These are phyloP conservation scores for Hystrix brachyura DNA, from an alignment of 2,113 vertebrate species.

Conservation along the genomic window DNA sequence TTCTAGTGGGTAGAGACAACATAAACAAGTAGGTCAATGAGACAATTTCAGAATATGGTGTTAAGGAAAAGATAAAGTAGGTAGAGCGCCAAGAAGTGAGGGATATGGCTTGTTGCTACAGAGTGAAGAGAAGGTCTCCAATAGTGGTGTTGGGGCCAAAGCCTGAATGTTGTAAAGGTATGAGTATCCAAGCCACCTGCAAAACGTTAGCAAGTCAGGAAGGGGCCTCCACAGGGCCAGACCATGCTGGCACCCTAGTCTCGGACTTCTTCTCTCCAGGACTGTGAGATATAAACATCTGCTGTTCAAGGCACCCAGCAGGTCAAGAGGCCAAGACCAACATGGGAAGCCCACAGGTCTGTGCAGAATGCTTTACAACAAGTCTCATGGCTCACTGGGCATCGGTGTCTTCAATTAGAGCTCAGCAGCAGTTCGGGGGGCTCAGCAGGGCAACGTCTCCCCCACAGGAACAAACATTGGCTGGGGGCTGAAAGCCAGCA, in stretches of 20 bases:
- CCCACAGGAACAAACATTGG: background rate
- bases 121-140: background rate
- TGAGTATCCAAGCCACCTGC: background rate
- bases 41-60: background rate
- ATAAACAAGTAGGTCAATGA: background rate
- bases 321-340: background rate
- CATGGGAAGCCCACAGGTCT: background rate
- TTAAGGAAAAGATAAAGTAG: background rate
- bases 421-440: background rate
- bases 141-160: background rate
- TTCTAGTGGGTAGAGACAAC: background rate
- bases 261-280: background rate
- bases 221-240: too few species aligned
- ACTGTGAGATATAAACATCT: too few species aligned
- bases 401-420: background rate
- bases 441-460: background rate
- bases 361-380: background rate
- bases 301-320: background rate
- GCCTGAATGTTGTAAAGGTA: background rate
- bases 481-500: background rate
- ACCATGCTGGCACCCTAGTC: too few species aligned
- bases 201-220: background rate
- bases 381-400: background rate
- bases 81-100: background rate
- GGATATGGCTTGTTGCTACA: background rate